A percentile compares a stretch with the other conserved stretches of the same genome.
phyloP scores from a whole-genome alignment of 2,888 invertebrate species.

The Oasisia sp. region DNA sequence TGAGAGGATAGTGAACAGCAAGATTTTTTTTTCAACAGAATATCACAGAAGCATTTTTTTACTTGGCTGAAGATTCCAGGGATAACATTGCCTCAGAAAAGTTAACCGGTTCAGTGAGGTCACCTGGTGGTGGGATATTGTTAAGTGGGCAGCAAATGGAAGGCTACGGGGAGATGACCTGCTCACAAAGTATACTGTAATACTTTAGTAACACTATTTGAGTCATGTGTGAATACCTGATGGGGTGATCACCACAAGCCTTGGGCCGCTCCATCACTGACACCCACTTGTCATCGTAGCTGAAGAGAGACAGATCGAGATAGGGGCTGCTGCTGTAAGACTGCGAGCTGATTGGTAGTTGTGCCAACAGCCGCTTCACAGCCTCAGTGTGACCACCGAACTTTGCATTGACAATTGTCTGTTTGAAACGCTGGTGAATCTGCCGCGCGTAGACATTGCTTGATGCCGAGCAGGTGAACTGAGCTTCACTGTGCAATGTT shows the following conservation, averaged over 20 bases:
- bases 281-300: conserved; percentile 94
- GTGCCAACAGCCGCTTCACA: conserved; percentile 86
- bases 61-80: too few species aligned
- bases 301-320: conserved; percentile 88
- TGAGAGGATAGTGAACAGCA: too few species aligned
- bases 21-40: too few species aligned
- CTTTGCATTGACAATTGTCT: conserved; percentile 88
- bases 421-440: conserved; percentile 80
- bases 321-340: conserved; percentile 93
- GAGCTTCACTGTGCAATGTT: conserved; percentile 81
- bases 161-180: too few species aligned
- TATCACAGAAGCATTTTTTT: too few species aligned
- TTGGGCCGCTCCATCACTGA: conserved; percentile 95
- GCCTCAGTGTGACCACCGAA: conserved; percentile 92
- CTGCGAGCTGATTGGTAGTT: conserved; percentile 93
- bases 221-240: conserved; percentile 72
- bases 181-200: too few species aligned
- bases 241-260: conserved; percentile 90
- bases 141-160: too few species aligned
- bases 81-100: too few species aligned
- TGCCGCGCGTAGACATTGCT: conserved; percentile 84
- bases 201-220: too few species aligned
- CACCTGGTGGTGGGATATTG: too few species aligned
- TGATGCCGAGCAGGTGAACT: conserved; percentile 90
- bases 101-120: too few species aligned